These are phyloP conservation scores for Hephaestus fuliginosus DNA, from an alignment of 2,797 vertebrate species.

Conservation along the genomic window DNA sequence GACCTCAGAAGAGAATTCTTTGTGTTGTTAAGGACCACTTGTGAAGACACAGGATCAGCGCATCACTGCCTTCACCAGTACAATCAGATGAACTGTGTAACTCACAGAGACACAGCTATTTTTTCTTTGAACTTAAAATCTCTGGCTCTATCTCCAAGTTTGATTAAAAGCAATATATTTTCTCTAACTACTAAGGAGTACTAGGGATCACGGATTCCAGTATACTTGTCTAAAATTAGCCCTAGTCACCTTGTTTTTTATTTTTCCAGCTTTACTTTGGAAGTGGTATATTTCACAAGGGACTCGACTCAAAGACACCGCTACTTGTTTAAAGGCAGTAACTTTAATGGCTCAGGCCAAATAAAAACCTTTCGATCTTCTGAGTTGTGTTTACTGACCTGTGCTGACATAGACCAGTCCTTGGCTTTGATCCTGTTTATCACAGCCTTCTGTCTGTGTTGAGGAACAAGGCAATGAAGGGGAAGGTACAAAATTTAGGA, in stretches of 20 bases:
- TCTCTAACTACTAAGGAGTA: not conserved
- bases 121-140: not conserved
- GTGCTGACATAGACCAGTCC: not conserved
- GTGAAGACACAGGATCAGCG: not conserved
- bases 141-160: not conserved
- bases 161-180: not conserved
- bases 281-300: not conserved
- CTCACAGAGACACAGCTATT: not conserved
- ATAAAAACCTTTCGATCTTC: not conserved
- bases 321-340: not conserved
- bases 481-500: not conserved
- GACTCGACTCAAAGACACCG: not conserved
- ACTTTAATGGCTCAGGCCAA: not conserved
- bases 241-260: not conserved
- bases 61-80: constrained; percentile 2
- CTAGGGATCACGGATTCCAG: not conserved
- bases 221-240: not conserved
- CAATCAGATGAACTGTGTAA: no score
- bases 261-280: not conserved
- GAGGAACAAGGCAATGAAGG: not conserved
- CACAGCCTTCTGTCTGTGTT: not conserved
- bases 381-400: not conserved
- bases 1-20: constrained; percentile 25
- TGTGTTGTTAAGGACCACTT: constrained; percentile 17
- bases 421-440: not conserved